phyloP scores from a whole-genome alignment of 2,797 vertebrate genomes.

The Ispidina picta region DNA sequence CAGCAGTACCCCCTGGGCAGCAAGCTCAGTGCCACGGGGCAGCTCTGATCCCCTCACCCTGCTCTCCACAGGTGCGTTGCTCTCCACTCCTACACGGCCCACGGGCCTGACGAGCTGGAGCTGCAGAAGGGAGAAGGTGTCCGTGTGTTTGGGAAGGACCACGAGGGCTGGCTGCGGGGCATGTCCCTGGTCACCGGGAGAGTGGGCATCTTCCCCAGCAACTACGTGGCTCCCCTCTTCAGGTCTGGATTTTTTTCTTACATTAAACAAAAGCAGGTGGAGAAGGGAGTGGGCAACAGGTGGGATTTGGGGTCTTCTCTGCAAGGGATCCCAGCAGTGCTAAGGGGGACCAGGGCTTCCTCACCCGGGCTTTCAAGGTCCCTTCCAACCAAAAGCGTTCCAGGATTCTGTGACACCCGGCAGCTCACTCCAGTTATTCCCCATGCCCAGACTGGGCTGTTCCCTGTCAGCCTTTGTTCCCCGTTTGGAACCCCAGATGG shows the following conservation, averaged over 20 bases:
- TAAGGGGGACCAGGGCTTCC: not conserved
- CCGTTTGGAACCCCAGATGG: not conserved
- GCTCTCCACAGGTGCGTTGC: slow-evolving; percentile 84
- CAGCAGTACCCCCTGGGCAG: not conserved
- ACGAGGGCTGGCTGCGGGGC: slow-evolving; percentile 93
- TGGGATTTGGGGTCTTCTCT: no score
- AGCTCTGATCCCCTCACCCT: accelerated
- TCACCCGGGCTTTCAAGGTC: not conserved
- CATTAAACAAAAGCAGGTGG: accelerated
- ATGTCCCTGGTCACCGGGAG: slow-evolving; percentile 91
- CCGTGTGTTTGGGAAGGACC: slow-evolving; percentile 89
- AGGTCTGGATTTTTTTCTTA: slow-evolving; percentile 77
- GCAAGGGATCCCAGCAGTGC: not conserved
- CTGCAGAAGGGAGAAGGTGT: slow-evolving; percentile 93
- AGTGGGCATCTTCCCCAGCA: slow-evolving; percentile 90
- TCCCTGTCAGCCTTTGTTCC: not conserved
- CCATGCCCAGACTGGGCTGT: accelerated
- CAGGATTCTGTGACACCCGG: not conserved
- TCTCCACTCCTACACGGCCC: slow-evolving; percentile 87
- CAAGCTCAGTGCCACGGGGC: accelerated
- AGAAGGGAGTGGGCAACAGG: accelerated
- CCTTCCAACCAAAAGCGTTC: not conserved
- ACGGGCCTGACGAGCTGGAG: slow-evolving; percentile 88
- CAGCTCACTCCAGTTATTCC: not conserved
- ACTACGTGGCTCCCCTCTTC: slow-evolving; percentile 90